Evolutionary conservation across 2,113 vertebrate genomes (phyloP).

Genomic region (Arvicanthis niloticus): DNA sequence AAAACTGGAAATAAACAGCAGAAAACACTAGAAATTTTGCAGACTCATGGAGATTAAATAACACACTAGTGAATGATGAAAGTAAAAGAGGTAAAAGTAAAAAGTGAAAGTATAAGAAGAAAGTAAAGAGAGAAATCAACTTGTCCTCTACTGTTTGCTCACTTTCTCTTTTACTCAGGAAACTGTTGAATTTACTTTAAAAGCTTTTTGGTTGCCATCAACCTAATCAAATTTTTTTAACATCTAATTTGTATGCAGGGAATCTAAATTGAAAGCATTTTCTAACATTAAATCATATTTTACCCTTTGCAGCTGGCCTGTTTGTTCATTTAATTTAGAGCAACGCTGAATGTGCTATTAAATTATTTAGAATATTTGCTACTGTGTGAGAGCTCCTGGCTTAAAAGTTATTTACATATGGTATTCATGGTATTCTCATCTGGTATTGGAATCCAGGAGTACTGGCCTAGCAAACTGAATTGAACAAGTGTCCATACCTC

Average conservation of each 20-base stretch:
- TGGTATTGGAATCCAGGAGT: conserved; percentile 41
- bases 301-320: conserved; percentile 5
- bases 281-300: conserved; percentile 61
- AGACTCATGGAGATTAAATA: not conserved
- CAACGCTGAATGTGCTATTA: conserved; percentile 52
- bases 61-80: not conserved
- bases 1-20: not conserved
- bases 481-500: not conserved
- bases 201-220: conserved; percentile 34
- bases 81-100: not conserved
- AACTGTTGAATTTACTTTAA: conserved; percentile 51
- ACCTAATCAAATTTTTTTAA: not conserved
- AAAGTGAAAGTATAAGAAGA: not conserved
- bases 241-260: conserved; percentile 27
- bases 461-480: conserved; percentile 22
- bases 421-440: conserved; percentile 1
- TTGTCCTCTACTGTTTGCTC: not conserved
- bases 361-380: conserved; percentile 67
- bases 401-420: conserved; percentile 54
- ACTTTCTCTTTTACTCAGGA: not conserved
- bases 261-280: conserved; percentile 63
- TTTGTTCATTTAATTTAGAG: conserved; percentile 64
- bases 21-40: not conserved
- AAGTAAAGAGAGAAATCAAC: not conserved
- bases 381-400: conserved; percentile 25